Evolutionary conservation across 1,140 invertebrate genomes (phyloP), one percentile per base, ranked within the genome.

Genomic region (Tetranychus urticae): DNA sequence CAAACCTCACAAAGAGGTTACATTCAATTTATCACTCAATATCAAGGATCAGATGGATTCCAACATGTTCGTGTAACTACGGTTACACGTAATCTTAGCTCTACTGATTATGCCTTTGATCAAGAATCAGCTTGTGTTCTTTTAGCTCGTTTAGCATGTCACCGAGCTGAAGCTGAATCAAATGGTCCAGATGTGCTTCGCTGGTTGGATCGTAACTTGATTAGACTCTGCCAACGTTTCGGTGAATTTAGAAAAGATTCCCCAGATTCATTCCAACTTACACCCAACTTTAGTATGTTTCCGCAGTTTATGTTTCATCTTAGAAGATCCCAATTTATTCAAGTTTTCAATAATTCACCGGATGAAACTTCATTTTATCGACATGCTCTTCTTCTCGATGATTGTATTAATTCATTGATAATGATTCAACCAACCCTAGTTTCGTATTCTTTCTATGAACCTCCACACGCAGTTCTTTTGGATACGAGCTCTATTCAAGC

Each of bases 281-380:
- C 85, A 31, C 92, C 97, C 70, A 96, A 94, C 72, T 99, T 98
- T 72, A 89, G 86, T 56, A 75, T 99, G 14, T 99, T 97, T 76
- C 96, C 96, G 37, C 94, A 98, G 72, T 99, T 98, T 72, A 98
- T 99, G 90, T 99, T 98, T 73, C 96, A 99, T 73, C 75, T 99
- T 65, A 77, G 96, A 63, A 79, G 96, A 64, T 98, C 94, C 50
- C 94, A 97, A 74, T 99, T 99, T 75, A 78, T 99, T 64, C 96
- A 99, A 80, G 94, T 99, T n/a, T 99, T 99, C 74, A 99, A 99
- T 74, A 99, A 99, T 77, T 97, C 91, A 58, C 96, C 96, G 1
- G 96, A 99, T 76, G 96, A 99, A 80, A 98, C 96, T 36, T 92
- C 91, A 61, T 99, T 94, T 75, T 99, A 99, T 71, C 83, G 91